A percentile compares a stretch with the other conserved stretches of the same genome.
phyloP scores from a whole-genome alignment of 53 echinoderm and acorn worm species.

The Antedon mediterranea region DNA sequence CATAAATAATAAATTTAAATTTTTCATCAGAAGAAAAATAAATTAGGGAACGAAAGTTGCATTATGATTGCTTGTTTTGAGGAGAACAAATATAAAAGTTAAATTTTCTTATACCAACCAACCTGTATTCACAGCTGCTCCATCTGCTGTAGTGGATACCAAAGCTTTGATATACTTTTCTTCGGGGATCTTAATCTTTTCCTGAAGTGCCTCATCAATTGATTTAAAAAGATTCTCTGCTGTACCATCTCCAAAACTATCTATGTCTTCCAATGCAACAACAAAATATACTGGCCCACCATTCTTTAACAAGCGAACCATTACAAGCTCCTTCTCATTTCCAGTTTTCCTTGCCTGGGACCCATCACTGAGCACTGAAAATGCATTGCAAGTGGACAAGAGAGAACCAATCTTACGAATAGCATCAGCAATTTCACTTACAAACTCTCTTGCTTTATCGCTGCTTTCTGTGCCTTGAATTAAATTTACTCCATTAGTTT shows the following conservation, averaged over 20 bases:
- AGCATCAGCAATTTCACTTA: slow-evolving; percentile 27
- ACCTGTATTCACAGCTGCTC: slow-evolving; percentile 22
- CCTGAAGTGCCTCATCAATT: slow-evolving; percentile 21
- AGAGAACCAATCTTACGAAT: slow-evolving; percentile 20
- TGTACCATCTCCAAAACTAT: slow-evolving; percentile 30
- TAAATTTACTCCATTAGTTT: slow-evolving; percentile 22
- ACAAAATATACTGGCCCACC: slow-evolving; percentile 24
- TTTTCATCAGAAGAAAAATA: no score
- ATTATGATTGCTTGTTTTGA: no score
- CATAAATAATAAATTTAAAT: no score
- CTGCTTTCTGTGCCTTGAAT: slow-evolving; percentile 16
- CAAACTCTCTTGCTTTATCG: slow-evolving; percentile 8
- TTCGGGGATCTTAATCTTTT: slow-evolving; percentile 4
- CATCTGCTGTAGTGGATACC: slow-evolving; percentile 33
- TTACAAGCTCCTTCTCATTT: slow-evolving; percentile 34
- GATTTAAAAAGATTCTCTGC: slow-evolving; percentile 32
- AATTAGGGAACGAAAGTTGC: no score
- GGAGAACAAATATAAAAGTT: no score
- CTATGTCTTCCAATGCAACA: slow-evolving; percentile 27
- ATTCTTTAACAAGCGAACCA: slow-evolving; percentile 22
- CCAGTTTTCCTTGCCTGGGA: slow-evolving; percentile 34
- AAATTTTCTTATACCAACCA: no score
- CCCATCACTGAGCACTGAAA: slow-evolving; percentile 31
- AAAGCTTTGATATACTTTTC: slow-evolving; percentile 12
- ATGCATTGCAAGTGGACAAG: slow-evolving; percentile 11